Percentiles rank a stretch among this genome's conserved stretches.
phyloP scores from a whole-genome alignment of 1,140 invertebrate genomes.

The Drosophila subobscura region DNA sequence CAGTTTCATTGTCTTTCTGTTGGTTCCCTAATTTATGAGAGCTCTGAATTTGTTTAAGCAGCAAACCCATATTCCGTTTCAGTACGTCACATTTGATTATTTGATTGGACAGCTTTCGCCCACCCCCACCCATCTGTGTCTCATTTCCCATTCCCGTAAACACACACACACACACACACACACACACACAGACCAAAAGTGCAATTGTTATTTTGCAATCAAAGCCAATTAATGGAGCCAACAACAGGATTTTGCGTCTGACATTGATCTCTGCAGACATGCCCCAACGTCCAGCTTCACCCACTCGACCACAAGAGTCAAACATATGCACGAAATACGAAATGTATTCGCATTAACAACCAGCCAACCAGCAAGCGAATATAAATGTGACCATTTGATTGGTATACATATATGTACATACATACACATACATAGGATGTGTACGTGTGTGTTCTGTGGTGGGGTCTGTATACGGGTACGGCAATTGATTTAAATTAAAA shows the following conservation, averaged over 20 bases:
- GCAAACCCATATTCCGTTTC: too few species aligned
- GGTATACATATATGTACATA: not conserved
- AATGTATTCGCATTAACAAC: conserved; percentile 37
- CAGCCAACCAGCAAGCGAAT: conserved; percentile 38
- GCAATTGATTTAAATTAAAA: conserved; percentile 67
- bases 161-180: too few species aligned
- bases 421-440: not conserved
- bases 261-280: conserved; percentile 46
- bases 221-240: conserved; percentile 71
- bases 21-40: too few species aligned
- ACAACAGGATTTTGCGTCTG: conserved; percentile 61
- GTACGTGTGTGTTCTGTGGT: conserved; percentile 4
- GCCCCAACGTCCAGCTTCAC: not conserved
- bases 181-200: conserved; percentile 44
- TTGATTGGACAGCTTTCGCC: too few species aligned
- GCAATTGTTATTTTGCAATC: conserved; percentile 76
- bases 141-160: too few species aligned
- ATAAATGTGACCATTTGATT: conserved; percentile 26
- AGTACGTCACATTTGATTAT: too few species aligned
- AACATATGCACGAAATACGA: conserved; percentile 24
- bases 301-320: conserved; percentile 29
- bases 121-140: too few species aligned
- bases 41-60: too few species aligned
- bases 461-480: not conserved
- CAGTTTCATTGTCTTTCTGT: too few species aligned